These are phyloP conservation scores for Laodelphax striatellus DNA, from an alignment of 1,140 invertebrate genomes.

Conservation along the genomic window DNA sequence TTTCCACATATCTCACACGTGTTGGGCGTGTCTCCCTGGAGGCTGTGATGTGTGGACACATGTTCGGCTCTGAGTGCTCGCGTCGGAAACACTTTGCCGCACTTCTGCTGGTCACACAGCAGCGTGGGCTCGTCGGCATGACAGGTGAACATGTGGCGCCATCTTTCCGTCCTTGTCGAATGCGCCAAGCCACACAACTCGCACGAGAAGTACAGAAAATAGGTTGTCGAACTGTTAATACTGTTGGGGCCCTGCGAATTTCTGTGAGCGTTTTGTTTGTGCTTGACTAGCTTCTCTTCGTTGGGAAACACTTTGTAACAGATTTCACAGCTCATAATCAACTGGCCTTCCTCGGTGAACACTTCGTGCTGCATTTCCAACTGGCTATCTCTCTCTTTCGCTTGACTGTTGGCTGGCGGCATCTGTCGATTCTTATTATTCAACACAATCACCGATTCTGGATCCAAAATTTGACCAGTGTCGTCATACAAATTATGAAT, in stretches of 20 bases:
- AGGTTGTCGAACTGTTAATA: slow-evolving; percentile 16
- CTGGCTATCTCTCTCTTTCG: background rate
- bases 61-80: slow-evolving; percentile 36
- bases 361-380: slow-evolving; percentile 11
- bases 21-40: slow-evolving; percentile 33
- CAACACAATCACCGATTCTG: slow-evolving; percentile 25
- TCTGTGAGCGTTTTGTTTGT: slow-evolving; percentile 36
- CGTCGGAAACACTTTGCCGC: slow-evolving; percentile 39
- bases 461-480: slow-evolving; percentile 34
- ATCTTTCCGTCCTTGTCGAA: slow-evolving; percentile 39
- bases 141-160: slow-evolving; percentile 36
- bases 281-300: slow-evolving; percentile 37
- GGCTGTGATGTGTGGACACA: slow-evolving; percentile 32
- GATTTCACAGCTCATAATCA: slow-evolving; percentile 34
- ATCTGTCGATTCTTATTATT: slow-evolving; percentile 9
- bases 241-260: slow-evolving; percentile 8
- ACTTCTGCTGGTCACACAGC: slow-evolving; percentile 33
- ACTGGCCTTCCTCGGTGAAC: slow-evolving; percentile 31
- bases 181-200: slow-evolving; percentile 39
- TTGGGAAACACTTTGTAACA: slow-evolving; percentile 38
- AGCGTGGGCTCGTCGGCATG: slow-evolving; percentile 34
- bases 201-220: slow-evolving; percentile 38
- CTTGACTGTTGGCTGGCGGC: background rate
- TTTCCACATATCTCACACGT: slow-evolving; percentile 37
- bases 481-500: slow-evolving; percentile 39